Evolutionary conservation across 1,140 invertebrate genomes (phyloP).

Genomic region (Metopolophium dirhodum): DNA sequence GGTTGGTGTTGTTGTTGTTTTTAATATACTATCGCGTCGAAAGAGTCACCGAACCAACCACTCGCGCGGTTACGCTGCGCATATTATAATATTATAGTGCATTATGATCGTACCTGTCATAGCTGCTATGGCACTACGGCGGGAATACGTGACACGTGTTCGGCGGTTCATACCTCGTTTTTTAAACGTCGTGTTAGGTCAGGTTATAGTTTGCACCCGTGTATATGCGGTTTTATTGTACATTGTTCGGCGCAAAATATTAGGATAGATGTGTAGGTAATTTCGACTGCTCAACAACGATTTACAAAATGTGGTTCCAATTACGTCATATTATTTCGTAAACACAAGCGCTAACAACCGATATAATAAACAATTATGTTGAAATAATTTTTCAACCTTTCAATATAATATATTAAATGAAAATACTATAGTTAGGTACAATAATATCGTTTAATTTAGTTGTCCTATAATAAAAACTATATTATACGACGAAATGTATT

Average conservation of each 20-base stretch:
- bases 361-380: background rate
- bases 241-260: background rate
- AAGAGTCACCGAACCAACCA: background rate
- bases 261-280: background rate
- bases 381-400: background rate
- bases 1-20: background rate
- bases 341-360: background rate
- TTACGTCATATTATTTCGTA: background rate
- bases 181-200: background rate
- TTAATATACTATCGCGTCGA: background rate
- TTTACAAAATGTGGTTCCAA: background rate
- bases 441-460: too few species aligned
- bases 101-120: too few species aligned
- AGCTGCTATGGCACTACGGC: background rate
- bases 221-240: background rate
- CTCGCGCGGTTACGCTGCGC: background rate
- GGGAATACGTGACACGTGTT: background rate
- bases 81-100: too few species aligned
- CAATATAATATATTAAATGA: too few species aligned
- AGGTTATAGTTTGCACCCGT: background rate
- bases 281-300: background rate
- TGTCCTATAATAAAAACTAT: too few species aligned
- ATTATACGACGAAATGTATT: too few species aligned
- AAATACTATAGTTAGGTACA: too few species aligned
- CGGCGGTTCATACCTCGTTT: background rate